Percentiles rank a stretch among this genome's conserved stretches.
Conservation (phyloP, 1,140 invertebrate species). For the Aphis craccivora region DNA sequence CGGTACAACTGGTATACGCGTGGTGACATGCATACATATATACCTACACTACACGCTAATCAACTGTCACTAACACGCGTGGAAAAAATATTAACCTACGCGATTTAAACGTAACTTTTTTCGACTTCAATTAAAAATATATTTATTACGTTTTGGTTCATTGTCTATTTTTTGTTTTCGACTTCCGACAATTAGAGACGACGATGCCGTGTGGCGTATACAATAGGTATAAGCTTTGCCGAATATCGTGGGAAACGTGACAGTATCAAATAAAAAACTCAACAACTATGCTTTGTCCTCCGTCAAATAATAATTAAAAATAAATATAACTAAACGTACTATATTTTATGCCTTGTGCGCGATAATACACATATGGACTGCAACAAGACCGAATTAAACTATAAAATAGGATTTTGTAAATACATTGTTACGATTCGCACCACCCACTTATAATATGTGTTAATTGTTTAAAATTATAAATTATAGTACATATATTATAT, state of each 20-base stretch:
- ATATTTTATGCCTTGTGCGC: background rate
- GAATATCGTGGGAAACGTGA: conserved; percentile 7
- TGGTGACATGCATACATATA: background rate
- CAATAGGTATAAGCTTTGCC: background rate
- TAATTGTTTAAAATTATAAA: background rate
- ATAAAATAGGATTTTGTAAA: background rate
- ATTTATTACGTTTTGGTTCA: conserved; percentile 26
- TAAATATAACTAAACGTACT: background rate
- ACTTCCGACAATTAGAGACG: background rate
- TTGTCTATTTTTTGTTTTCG: background rate
- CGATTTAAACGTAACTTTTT: background rate
- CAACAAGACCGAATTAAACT: background rate
- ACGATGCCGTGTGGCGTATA: background rate
- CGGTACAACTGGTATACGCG: background rate
- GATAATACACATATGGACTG: too few relatives aligned
- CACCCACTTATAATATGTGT: background rate
- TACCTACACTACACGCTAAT: background rate
- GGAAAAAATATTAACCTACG: background rate
- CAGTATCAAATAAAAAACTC: background rate
- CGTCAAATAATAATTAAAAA: background rate
- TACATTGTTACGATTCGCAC: background rate
- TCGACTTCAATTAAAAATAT: conserved; percentile 24
- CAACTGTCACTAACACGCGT: background rate
- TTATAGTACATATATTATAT: background rate
- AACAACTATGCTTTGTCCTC: background rate